Evolutionary conservation across 2,888 invertebrate genomes (phyloP).

Genomic region (Drosophila rubida): DNA sequence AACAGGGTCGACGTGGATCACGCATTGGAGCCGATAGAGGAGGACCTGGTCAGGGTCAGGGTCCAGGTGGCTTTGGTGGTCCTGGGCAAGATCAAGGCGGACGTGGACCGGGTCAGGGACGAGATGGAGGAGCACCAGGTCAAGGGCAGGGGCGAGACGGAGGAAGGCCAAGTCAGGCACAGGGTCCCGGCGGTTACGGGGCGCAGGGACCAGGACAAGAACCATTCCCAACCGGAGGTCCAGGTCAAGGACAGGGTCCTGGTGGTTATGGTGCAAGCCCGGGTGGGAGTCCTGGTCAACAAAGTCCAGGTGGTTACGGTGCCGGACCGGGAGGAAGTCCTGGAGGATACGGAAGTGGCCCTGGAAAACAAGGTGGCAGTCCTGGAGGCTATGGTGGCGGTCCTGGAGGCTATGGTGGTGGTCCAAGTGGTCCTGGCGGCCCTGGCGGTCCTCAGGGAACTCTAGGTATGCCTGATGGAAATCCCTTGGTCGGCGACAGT

Average conservation of each 20-base stretch:
- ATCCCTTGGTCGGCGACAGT: constrained; percentile 66
- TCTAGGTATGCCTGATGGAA: constrained; percentile 5
- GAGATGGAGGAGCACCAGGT: background rate
- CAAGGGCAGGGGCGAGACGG: constrained; percentile 1
- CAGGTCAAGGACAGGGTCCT: background rate
- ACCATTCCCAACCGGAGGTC: background rate
- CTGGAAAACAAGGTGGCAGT: background rate
- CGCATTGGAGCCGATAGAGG: constrained; percentile 1
- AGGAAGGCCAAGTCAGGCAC: background rate
- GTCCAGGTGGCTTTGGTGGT: background rate
- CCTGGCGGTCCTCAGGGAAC: constrained; percentile 7
- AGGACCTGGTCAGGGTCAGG: background rate
- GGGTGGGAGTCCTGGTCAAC: background rate
- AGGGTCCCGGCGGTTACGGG: background rate
- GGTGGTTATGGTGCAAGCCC: constrained; percentile 1
- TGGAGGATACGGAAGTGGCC: constrained; percentile 15
- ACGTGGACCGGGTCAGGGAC: background rate
- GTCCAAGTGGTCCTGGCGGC: background rate
- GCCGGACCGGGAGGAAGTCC: background rate
- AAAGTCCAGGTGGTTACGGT: background rate
- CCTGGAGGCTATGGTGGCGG: background rate
- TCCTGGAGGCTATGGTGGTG: constrained; percentile 6
- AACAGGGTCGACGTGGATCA: background rate
- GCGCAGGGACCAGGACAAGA: constrained; percentile 5
- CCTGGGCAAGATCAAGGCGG: background rate